Conservation (phyloP, 1,140 invertebrate genomes). For the Lasioglossum albipes region DNA sequence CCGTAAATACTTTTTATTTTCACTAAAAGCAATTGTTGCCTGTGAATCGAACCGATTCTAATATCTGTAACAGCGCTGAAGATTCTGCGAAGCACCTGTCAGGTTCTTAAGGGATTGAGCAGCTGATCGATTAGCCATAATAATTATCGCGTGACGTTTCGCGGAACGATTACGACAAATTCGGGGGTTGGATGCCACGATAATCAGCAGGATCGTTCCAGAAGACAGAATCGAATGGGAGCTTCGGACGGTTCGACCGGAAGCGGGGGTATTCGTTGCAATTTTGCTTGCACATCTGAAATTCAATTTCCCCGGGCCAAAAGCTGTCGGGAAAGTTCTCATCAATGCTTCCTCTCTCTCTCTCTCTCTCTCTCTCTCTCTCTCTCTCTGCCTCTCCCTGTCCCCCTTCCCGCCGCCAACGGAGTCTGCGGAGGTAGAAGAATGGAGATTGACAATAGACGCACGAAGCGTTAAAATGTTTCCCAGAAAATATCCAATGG, state of each 20-base stretch:
- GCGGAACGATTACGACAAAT: background rate
- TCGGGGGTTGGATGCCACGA: background rate
- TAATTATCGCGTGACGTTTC: background rate
- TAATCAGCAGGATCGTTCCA: background rate
- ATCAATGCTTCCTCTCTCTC: constrained; percentile 1
- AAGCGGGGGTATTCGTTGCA: constrained; percentile 28
- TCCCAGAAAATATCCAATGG: constrained; percentile 29
- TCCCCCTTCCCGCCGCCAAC: too few relatives aligned
- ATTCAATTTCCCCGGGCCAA: constrained; percentile 33
- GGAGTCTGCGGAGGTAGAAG: background rate
- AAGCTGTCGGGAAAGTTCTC: constrained; percentile 27
- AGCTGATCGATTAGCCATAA: background rate
- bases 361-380: too few relatives aligned
- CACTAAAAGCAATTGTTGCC: too few relatives aligned
- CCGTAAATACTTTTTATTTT: too few relatives aligned
- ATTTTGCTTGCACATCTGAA: constrained; percentile 42
- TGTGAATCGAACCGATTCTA: too few relatives aligned
- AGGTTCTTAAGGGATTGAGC: background rate
- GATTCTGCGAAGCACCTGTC: too few relatives aligned
- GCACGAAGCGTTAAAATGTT: constrained; percentile 28
- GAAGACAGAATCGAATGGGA: background rate
- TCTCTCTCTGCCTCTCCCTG: too few relatives aligned
- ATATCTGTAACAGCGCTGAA: too few relatives aligned
- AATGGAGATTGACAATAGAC: constrained; percentile 30
- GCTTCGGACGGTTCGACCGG: constrained; percentile 9